Evolutionary conservation across 2,888 invertebrate species (phyloP), one percentile per base, ranked within the genome.

Genomic region (Drosophila melanosoma): DNA sequence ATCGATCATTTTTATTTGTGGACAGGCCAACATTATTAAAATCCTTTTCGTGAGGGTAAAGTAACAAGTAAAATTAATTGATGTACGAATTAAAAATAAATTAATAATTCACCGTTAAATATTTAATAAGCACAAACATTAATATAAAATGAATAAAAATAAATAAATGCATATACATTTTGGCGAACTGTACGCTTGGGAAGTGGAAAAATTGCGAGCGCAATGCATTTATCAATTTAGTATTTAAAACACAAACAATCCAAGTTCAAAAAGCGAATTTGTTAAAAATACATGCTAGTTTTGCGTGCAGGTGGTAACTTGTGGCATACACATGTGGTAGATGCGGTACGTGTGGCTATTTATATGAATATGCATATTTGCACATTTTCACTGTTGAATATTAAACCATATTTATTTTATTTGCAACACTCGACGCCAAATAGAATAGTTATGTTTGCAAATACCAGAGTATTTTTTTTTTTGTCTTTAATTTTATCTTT

Each of bases 51-150:
- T 5, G n/a, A 10, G 38, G 3, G 20, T 29, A 29, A 29, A 40
- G 12, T 20, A 23, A 20, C 20, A 29, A 38, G 38, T n/a, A 49
- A 7, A 65, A 62, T n/a, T 63, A 38, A 79, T 48, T 56, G 40
- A 48, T 67, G 35, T n/a, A 29, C 32, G 40, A 40, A 45, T 45
- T 23, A 45, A 68, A 79, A 68, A 56, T 35, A 65, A 71, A 76
- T 62, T 71, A 80, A 80, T 56, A 38, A 42, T 53, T 71, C 69
- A 65, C 66, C 71, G 76, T 79, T 74, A 87, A 76, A 78, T 89
- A 89, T 83, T 81, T 76, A 87, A 78, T 60, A 66, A 70, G 69
- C 73, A 81, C 71, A 76, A 61, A 58, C 49, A 77, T 64, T 54
- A 62, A 79, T 49, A 64, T 29, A 12, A 12, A 23, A 35, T 12